Conservation (phyloP, 1,140 invertebrate species). For the Steinernema khuongi region DNA sequence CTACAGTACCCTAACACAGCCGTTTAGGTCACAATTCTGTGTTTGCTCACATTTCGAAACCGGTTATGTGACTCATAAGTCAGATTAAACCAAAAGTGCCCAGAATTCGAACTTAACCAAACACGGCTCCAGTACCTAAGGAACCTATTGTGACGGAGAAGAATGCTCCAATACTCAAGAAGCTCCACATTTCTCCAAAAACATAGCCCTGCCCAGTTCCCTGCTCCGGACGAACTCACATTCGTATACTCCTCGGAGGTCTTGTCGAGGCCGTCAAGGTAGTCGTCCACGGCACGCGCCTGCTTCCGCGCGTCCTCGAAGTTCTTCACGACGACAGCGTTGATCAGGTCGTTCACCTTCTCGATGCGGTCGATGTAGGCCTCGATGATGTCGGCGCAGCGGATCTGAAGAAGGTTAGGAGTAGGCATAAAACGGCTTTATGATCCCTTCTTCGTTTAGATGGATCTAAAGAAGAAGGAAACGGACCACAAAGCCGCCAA, state of each 20-base stretch:
- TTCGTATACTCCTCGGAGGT: slow-evolving; percentile 31
- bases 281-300: slow-evolving; percentile 37
- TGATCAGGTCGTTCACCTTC: slow-evolving; percentile 42
- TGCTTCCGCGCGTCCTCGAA: slow-evolving; percentile 43
- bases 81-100: background rate
- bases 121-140: background rate
- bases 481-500: too few species aligned
- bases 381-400: slow-evolving; percentile 34
- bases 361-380: slow-evolving; percentile 48
- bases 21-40: too few species aligned
- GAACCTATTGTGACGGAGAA: too few species aligned
- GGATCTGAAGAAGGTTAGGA: slow-evolving; percentile 32
- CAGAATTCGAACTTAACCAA: background rate
- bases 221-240: slow-evolving; percentile 5
- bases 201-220: too few species aligned
- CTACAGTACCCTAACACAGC: too few species aligned
- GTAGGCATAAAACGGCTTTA: slow-evolving; percentile 5
- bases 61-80: background rate
- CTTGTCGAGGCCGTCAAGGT: slow-evolving; percentile 33
- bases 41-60: slow-evolving; percentile 24
- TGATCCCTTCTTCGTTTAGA: background rate
- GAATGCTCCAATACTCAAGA: too few species aligned
- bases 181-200: too few species aligned
- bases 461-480: too few species aligned
- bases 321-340: slow-evolving; percentile 47